Evolutionary conservation across 2,797 vertebrate genomes (phyloP).

Genomic region (Anguilla pacifica): DNA sequence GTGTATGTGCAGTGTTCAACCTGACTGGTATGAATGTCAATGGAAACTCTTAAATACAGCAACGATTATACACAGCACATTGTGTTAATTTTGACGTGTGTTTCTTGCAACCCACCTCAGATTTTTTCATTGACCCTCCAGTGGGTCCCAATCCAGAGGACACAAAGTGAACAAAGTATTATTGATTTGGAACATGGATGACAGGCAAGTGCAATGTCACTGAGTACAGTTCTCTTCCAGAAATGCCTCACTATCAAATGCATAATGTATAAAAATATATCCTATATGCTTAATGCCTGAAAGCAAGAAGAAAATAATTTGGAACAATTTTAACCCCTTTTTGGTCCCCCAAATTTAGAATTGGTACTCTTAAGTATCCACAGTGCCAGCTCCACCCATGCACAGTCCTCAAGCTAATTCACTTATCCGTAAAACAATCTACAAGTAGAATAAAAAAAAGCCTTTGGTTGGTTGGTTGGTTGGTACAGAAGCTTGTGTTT

Average conservation of each 20-base stretch:
- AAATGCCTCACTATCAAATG: no score
- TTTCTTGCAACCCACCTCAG: no score
- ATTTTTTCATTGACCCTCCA: no score
- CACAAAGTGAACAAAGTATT: no score
- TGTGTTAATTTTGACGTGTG: background rate
- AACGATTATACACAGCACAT: background rate
- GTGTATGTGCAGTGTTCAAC: background rate
- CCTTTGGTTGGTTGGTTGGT: background rate
- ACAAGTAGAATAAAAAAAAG: background rate
- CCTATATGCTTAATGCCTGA: no score
- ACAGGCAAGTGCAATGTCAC: no score
- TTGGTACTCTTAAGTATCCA: background rate
- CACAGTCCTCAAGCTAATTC: no score
- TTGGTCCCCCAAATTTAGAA: background rate
- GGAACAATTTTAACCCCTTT: background rate
- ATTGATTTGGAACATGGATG: no score
- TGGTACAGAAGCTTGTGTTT: background rate
- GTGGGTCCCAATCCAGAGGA: no score
- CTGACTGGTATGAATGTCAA: no score
- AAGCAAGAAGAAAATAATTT: background rate
- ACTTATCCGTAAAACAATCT: background rate
- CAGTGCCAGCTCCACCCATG: background rate
- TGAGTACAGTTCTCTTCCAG: no score
- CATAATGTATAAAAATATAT: no score
- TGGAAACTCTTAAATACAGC: background rate